Evolutionary conservation across 2,888 invertebrate species (phyloP), one percentile per base, ranked within the genome.

Genomic region (Platypus cylindrus): DNA sequence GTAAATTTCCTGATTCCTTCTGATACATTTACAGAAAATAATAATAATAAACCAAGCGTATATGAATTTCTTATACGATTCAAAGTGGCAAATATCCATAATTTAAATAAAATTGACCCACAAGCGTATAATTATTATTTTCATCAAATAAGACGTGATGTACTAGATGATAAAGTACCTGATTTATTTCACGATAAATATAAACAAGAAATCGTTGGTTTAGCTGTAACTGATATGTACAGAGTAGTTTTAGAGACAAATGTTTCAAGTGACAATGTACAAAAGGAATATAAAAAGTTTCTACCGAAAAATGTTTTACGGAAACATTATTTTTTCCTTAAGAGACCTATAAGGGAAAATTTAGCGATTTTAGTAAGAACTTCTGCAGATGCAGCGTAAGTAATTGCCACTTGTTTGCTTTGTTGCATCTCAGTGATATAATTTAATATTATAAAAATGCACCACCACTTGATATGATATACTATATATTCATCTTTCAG

Each of bases 151-250:
- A 68, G 85, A 17, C 68, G 71, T 53, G 90, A 90, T 68, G 78
- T 90, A 28, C 68, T 85, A 38, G 73, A 79, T 35, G 82, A 80
- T 53, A 75, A 74, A 53, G 78, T 91, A 43, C 71, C 78, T 5
- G 86, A 86, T 55, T 75, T 86, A 39, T 70, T 76, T 40, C 84
- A 81, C 59, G 81, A 83, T 33, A 76, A 77, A 38, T 74, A 78
- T 49, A 79, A 79, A 54, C 70, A 76, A 38, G 79, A 85, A 59
- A 67, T 87, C 2, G 65, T 89, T 34, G 91, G 91, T 0, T 65
- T 91, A 32, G 85, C 85, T 7, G 85, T 87, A 35, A 75, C 82
- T 32, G 89, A 90, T 58, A 89, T 91, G 85, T 81, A 74, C 40
- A 73, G 87, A 45, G 79, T 82, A 23, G 78, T 81, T 63, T 58